A percentile compares a stretch with the other conserved stretches of the same genome.
Evolutionary conservation across 2,113 vertebrate genomes (phyloP).

Genomic region (Tor tambroides): DNA sequence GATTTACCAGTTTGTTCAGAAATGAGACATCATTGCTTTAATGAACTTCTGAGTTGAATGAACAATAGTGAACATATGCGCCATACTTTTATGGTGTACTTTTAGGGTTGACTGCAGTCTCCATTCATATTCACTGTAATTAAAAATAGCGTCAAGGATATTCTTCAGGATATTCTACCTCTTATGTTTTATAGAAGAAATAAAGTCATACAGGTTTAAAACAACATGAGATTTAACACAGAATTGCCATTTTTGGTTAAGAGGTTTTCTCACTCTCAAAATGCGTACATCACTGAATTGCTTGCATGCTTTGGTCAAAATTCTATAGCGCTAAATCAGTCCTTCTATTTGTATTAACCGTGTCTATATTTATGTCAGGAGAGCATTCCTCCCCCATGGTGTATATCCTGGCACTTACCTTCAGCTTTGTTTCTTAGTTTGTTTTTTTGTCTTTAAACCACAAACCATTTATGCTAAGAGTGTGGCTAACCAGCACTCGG

Average conservation of each 20-base stretch:
- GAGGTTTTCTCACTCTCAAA: not conserved
- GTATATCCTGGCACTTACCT: slow-evolving; percentile 40
- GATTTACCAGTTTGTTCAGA: not conserved
- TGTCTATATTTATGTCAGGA: slow-evolving; percentile 5
- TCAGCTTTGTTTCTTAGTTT: slow-evolving; percentile 38
- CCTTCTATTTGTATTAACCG: slow-evolving; percentile 17
- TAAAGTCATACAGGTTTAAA: not conserved
- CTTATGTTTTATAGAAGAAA: not conserved
- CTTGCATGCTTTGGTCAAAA: slow-evolving; percentile 2
- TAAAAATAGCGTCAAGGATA: not conserved
- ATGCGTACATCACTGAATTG: not conserved
- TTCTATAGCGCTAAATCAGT: not conserved
- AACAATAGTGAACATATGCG: no score
- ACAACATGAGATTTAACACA: not conserved
- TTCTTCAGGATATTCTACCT: not conserved
- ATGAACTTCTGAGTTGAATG: no score
- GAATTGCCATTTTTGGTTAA: not conserved
- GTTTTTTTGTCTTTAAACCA: slow-evolving; percentile 42
- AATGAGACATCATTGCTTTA: not conserved
- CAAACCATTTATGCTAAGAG: slow-evolving; percentile 51
- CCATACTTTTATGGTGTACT: no score
- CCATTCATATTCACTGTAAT: not conserved
- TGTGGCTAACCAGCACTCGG: slow-evolving; percentile 49
- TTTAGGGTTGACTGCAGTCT: not conserved
- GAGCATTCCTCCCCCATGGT: not conserved